Base-by-base conservation (phyloP, 1,140 invertebrate genomes). In the Anagrus nilaparvatae region DNA sequence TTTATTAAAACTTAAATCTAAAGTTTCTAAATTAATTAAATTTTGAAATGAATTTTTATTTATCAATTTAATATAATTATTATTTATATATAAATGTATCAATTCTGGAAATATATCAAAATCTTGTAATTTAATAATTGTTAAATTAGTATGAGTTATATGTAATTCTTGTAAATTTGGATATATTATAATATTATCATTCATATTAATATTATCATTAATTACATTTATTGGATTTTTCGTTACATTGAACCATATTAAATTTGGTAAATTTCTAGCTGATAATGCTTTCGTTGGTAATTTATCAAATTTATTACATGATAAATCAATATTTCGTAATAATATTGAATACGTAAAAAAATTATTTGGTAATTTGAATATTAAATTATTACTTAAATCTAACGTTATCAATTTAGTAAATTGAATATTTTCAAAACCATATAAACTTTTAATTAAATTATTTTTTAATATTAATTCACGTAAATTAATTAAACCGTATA, bases 1-100 rank as follows among this genome's bases (percentile, higher is more conserved):
- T 55, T 84, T 79, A 59, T 94, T 94, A 41, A 78, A 69, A 40
- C 85, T 84, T 21, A 94, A 66, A 63, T 93, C 87, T 10, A 94
- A 67, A 1, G 78, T 78, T 13, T 84, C 62, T 20, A 94, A 67
- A 57, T 79, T 79, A 5, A 76, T 72, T 14, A 94, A 63, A 43
- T 77, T 78, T 21, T 75, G 74, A 59, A 94, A 93, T 16, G 87
- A 83, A 6, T 86, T 82, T 0, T 88, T 85, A 0, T 87, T 90
- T 40, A 93, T 74, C 38, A 83, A 73, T 2, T 76, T 76, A 28
- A 94, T 86, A 43, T 74, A 71, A 60, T 92, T 92, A 46, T 77
- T 69, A 3, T 72, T 70, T 31, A 94, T 62, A 46, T 79, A 81
- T 13, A 93, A 67, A 52, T 81, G 79, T 50, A 82, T 74, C 19